These are phyloP conservation scores for Meliscaeva auricollis DNA, from an alignment of 2,888 invertebrate genomes.

Conservation along the genomic window DNA sequence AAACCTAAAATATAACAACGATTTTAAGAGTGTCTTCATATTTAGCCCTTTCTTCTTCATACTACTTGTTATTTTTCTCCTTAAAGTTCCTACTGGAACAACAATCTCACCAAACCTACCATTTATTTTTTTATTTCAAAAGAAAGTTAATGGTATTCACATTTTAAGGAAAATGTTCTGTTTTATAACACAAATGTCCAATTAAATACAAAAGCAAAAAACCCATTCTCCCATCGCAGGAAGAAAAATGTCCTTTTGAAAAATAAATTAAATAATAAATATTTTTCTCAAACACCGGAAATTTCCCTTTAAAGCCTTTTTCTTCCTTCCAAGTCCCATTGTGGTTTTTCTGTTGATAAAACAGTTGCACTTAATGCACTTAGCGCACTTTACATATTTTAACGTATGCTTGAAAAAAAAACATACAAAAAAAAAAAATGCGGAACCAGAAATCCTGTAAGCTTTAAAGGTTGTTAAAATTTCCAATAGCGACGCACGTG, in stretches of 20 bases:
- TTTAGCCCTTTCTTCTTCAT: too few relatives aligned
- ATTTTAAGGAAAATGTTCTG: too few relatives aligned
- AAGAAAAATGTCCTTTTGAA: not conserved
- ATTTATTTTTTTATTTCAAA: too few relatives aligned
- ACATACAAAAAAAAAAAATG: not conserved
- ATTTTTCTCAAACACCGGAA: not conserved
- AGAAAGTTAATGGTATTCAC: too few relatives aligned
- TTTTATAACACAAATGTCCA: too few relatives aligned
- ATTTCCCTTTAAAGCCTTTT: not conserved
- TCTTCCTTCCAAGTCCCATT: not conserved
- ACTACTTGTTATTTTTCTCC: too few relatives aligned
- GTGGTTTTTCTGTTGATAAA: not conserved
- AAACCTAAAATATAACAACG: too few relatives aligned
- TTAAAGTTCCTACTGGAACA: too few relatives aligned
- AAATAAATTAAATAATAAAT: not conserved
- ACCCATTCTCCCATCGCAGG: too few relatives aligned
- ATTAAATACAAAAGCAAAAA: too few relatives aligned
- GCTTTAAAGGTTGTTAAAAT: conserved; percentile 15
- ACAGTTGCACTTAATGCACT: not conserved
- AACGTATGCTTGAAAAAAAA: not conserved
- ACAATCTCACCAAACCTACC: too few relatives aligned
- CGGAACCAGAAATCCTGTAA: not conserved
- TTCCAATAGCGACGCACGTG: not conserved
- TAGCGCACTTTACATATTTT: not conserved
- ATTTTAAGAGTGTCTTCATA: too few relatives aligned